A percentile compares a stretch with the other conserved stretches of the same genome.
Conservation (phyloP, 2,113 vertebrate species). For the Nicator chloris region DNA sequence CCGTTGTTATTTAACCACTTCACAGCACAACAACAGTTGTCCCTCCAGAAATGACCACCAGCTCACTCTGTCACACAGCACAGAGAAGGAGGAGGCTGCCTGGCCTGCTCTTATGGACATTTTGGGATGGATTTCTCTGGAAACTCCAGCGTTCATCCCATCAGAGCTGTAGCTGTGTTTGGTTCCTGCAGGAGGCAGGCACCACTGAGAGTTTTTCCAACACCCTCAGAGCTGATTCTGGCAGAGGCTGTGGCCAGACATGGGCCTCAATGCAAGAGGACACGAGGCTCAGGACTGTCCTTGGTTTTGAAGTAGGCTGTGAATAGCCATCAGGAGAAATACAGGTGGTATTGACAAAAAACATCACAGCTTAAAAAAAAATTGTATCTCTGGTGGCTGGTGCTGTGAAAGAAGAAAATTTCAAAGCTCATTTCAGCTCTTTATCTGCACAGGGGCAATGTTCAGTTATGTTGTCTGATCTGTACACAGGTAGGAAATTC, state of each 20-base stretch:
- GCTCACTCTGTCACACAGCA: neutral
- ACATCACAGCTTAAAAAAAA: neutral
- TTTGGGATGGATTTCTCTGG: neutral
- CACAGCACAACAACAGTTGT: fast-evolving
- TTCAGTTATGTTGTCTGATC: neutral
- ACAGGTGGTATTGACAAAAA: neutral
- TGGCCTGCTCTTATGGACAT: fast-evolving
- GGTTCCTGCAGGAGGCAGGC: neutral
- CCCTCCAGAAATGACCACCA: neutral
- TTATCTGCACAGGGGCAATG: neutral
- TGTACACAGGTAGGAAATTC: neutral
- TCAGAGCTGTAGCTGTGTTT: neutral
- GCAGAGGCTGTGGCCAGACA: neutral
- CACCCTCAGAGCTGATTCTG: neutral
- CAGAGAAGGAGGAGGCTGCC: neutral
- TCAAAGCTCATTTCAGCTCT: neutral
- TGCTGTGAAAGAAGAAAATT: neutral
- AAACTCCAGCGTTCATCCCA: neutral
- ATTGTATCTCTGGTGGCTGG: fast-evolving
- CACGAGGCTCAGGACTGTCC: neutral
- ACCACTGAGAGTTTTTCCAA: neutral
- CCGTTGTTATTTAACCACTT: neutral
- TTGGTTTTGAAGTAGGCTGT: neutral
- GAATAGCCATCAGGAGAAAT: neutral
- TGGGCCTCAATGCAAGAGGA: fast-evolving